Evolutionary conservation across 2,797 vertebrate genomes (phyloP), one percentile per base, ranked within the genome.

Genomic region (Atherinosoma microstoma): DNA sequence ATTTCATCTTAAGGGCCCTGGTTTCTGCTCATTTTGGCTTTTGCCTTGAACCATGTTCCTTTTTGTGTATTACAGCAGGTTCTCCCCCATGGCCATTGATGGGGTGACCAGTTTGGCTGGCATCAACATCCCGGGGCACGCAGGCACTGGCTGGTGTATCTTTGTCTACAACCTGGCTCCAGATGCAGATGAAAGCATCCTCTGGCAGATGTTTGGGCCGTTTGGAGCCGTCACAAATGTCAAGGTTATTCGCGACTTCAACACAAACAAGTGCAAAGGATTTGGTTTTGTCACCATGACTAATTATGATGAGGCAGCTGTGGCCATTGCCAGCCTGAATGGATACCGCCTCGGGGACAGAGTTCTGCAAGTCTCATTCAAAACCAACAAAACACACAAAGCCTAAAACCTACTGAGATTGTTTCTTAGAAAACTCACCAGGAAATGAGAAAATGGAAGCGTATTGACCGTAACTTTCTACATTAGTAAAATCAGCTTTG

Each of bases 211-310:
- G 98, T 99, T 99, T 75, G 98, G 98, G 83, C 98, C 98, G 8
- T 99, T 99, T 2, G 98, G 98, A 77, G 98, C 98, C 0, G 98
- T 99, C 86, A 99, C 98, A 87, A 99, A 99, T 4, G 98, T 99
- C 90, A 99, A 98, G 93, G 97, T 99, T 91, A 99, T 99, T 88
- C 97, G 98, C 76, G 97, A 99, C 93, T 99, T 99, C 89, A 98
- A 97, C 94, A 99, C 98, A 91, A 99, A 98, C 94, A 99, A 99
- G 93, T 99, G 98, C 95, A 99, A 98, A 95, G 98, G 98, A 90
- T 99, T 99, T 93, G 98, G 98, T 90, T 99, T 99, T 93, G 98
- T 99, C 93, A 98, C 98, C 93, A 99, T 99, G 98, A 99, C 98
- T 86, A 99, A 99, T 96, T 99, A 99, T 70, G 98, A 99, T 9